Base-by-base conservation (phyloP, 2,797 vertebrate species). In the Hoplostethus atlanticus region DNA sequence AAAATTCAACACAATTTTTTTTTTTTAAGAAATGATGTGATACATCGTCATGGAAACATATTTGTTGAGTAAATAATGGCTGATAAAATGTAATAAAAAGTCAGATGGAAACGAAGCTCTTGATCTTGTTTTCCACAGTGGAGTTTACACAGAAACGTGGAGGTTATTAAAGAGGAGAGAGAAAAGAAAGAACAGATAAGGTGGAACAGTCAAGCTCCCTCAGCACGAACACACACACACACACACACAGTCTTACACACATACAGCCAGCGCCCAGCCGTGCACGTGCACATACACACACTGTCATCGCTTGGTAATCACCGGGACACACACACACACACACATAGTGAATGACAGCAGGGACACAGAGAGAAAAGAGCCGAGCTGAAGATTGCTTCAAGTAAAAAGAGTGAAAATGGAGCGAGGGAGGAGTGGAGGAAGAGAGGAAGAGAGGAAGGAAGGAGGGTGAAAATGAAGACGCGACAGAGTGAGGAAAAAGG, bases 371-470 rank as follows among this genome's bases (percentile, higher is more conserved):
- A 25, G 38, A 59, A 17, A 9, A 57, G 56, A 59, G 57, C 74
- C 64, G 65, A 80, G 72, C 72, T 70, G 81, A 85, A 56, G 87
- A 87, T 77, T 87, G 83, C 77, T 79, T 81, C 88, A 88, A 89
- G 84, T 86, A 84, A 91, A 84, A 77, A 21, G 81, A 81, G 68
- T 59, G 73, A 74, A 81, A 84, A 65, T 60, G 65, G 71, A 81
- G 80, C 21, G 31, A 71, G 42, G 55, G 79, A 73, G 48, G 66
- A 73, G 12, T 5, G 66, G 71, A 80, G 79, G 82, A 81, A 40
- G 81, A 76, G 44, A 11, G 3, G 1, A 30, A 1, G 48, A 21
- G 4, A 6, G 8, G 62, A 69, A 30, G 40, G 44, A 73, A 66
- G 15, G 54, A 66, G 15, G 54, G 16, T 1, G n/a, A 13, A 56